Base-by-base conservation (phyloP, 2,888 invertebrate genomes). In the Cheilosia impressa region DNA sequence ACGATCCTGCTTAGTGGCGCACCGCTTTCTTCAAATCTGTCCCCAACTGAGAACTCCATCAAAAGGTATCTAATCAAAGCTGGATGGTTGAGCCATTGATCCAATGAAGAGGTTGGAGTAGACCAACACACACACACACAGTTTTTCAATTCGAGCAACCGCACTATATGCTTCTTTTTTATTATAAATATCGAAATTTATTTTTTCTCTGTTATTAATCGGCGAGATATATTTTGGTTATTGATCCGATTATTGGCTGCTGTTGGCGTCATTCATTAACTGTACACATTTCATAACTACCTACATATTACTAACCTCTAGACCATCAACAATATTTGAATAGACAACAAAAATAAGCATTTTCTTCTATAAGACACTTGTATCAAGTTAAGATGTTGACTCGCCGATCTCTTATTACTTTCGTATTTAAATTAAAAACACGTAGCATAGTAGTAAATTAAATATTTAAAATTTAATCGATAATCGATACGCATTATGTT, bases 1-100 rank as follows among this genome's bases (percentile, higher is more conserved):
- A 96, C 97, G 15, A 94, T 97, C 88, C 94, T 98, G 87, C 94
- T 98, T 77, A 92, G 92, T 87, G 92, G 92, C 19, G 91, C 91
- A 10, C 91, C 92, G 17, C 83, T 90, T 13, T 89, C 90, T 47
- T 79, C 83, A 50, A 90, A 89, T 87, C 87, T 90, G 1, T 89
- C 90, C n/a, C 88, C 88, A 5, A 89, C 91, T 72, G 92, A 92
- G 87, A 90, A 89, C 69, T 90, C 93, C 90, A 92, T 93, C 91
- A 93, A 93, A 91, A 93, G 92, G 83, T 92, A 92, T 88, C 90
- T 92, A 19, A 89, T 91, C 19, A 91, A 91, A 88, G 91, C 91
- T 77, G 92, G 92, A 87, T 92, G 92, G 92, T 88, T 92, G 87
- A 92, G 91, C 87, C 91, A 92, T 77, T 92, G 82, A 89, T 69